These are phyloP conservation scores for Lycaon pictus DNA, from an alignment of 2,113 vertebrate genomes.

Conservation along the genomic window DNA sequence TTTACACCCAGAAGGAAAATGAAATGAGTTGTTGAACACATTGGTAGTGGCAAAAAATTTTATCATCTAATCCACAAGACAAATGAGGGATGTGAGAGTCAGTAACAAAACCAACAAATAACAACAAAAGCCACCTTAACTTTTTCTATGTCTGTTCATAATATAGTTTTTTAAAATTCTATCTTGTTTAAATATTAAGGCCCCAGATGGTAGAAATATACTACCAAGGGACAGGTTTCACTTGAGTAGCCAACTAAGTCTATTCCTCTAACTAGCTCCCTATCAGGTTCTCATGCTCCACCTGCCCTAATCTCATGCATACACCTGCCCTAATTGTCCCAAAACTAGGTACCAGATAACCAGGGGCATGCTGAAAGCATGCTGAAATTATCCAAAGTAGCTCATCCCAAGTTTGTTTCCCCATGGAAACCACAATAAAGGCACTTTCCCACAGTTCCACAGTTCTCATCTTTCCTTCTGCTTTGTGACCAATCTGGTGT, in stretches of 20 bases:
- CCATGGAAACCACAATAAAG: background rate
- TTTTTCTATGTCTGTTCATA: background rate
- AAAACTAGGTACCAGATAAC: background rate
- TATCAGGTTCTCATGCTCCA: background rate
- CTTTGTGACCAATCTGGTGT: background rate
- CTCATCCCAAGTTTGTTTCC: background rate
- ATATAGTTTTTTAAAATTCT: background rate
- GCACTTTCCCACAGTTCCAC: background rate
- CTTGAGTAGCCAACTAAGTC: background rate
- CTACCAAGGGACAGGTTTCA: background rate
- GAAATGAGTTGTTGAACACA: background rate
- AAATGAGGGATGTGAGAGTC: background rate
- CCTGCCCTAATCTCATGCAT: too few species aligned
- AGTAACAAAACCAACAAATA: background rate
- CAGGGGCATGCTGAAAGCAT: background rate
- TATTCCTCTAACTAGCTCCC: background rate
- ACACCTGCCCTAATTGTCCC: background rate
- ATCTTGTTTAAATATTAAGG: background rate
- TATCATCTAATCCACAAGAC: background rate
- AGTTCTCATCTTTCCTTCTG: background rate
- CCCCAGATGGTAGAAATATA: background rate
- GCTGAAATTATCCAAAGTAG: background rate
- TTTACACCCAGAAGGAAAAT: background rate
- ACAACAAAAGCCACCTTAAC: background rate
- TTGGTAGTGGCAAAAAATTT: background rate